Conservation (phyloP, 2,888 invertebrate genomes). For the Buathra laborator region DNA sequence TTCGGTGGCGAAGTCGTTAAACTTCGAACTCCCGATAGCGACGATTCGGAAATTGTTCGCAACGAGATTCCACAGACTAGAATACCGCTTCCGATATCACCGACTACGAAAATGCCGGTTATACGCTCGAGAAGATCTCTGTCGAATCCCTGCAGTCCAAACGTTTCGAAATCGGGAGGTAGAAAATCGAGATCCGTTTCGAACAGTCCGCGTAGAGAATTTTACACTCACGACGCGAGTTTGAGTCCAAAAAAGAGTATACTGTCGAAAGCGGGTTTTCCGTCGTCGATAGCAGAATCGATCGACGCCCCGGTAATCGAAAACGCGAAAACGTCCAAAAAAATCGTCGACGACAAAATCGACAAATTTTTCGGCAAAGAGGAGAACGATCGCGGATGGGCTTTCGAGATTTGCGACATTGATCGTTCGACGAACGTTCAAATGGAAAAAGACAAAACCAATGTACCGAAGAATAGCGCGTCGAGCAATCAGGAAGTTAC, state of each 20-base stretch:
- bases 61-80: slow-evolving; percentile 74
- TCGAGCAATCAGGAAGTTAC: not conserved
- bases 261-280: slow-evolving; percentile 71
- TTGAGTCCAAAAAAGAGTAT: slow-evolving; percentile 83
- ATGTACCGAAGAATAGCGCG: not conserved
- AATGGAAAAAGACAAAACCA: not conserved
- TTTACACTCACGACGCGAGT: slow-evolving; percentile 79
- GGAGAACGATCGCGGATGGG: slow-evolving; percentile 66
- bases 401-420: slow-evolving; percentile 68
- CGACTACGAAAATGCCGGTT: slow-evolving; percentile 83
- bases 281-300: slow-evolving; percentile 25
- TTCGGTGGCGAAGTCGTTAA: slow-evolving; percentile 96
- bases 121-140: slow-evolving; percentile 65
- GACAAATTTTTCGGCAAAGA: slow-evolving; percentile 65
- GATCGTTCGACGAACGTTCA: slow-evolving; percentile 22
- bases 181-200: slow-evolving; percentile 76
- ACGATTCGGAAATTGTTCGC: slow-evolving; percentile 86
- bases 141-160: slow-evolving; percentile 72
- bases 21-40: slow-evolving; percentile 94
- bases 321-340: slow-evolving; percentile 9
- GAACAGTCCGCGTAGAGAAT: slow-evolving; percentile 77
- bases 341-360: slow-evolving; percentile 39
- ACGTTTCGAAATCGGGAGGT: slow-evolving; percentile 53
- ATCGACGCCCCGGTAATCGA: not conserved
- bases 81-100: slow-evolving; percentile 86